Evolutionary conservation across 2,797 vertebrate genomes (phyloP), one percentile per base, ranked within the genome.

Genomic region (Squalus acanthias): DNA sequence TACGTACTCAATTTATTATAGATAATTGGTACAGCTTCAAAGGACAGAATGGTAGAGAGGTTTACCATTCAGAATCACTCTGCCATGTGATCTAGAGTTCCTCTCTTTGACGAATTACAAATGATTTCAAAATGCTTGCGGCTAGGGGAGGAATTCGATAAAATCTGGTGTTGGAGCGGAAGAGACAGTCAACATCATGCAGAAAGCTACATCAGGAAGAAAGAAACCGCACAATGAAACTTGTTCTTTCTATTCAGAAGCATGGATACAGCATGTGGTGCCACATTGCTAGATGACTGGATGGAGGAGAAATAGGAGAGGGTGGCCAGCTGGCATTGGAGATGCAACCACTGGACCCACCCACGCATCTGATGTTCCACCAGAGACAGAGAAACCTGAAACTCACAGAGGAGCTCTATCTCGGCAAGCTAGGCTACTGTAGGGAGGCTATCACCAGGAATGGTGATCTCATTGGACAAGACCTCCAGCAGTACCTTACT

Each of bases 51-150:
- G 26, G 60, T 63, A 33, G 57, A n/a, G 10, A 26, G 26, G 26
- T 29, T 88, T 65, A 92, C 13, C 89, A 92, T 92, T 92, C 89
- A 92, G 60, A 65, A 92, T n/a, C 33, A 92, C 60, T 63, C 89
- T 92, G 39, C 39, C 39, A 85, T 50, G 60, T n/a, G 1, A 92
- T n/a, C 88, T 65, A 92, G 60, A 92, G n/a, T n/a, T 63, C 33
- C 20, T 88, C 24, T 39, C 33, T 88, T 12, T 88, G 53, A 88
- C 85, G 50, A 88, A 29, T 92, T 65, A n/a, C 60, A 89, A 57
- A 89, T 13, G 2, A 89, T 60, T 24, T 89, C 53, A 89, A 89
- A 33, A 60, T 29, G 50, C 24, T 33, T 60, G 60, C 53, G 53
- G 53, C 5, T 57, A 57, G 53, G 39, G 39, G 39, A 39, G 39